Evolutionary conservation across 2,888 invertebrate species (phyloP).

Genomic region (Agriopis marginaria): DNA sequence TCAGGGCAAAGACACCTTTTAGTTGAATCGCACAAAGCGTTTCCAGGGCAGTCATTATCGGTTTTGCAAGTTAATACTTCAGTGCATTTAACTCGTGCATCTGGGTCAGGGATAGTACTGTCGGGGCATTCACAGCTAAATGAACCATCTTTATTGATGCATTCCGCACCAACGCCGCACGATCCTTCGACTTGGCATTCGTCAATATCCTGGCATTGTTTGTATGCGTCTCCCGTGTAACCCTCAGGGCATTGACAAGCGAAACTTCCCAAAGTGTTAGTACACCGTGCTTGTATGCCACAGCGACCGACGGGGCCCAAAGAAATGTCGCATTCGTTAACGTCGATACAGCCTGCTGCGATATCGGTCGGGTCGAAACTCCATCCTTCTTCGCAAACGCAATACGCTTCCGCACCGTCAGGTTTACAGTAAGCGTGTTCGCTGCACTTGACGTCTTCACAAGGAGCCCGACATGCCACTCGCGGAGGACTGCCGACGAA

Average conservation of each 20-base stretch:
- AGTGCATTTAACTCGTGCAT: conserved; percentile 92
- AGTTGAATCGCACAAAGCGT: conserved; percentile 93
- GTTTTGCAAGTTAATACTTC: conserved; percentile 92
- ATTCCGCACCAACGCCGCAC: conserved; percentile 94
- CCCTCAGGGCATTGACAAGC: conserved; percentile 94
- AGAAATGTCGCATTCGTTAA: conserved; percentile 94
- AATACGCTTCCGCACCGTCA: conserved; percentile 95
- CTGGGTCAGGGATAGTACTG: conserved; percentile 93
- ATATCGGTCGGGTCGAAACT: conserved; percentile 96
- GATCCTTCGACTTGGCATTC: conserved; percentile 91
- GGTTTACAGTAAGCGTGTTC: conserved; percentile 96
- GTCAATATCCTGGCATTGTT: conserved; percentile 93
- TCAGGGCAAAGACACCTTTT: conserved; percentile 95
- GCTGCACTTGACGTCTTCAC: conserved; percentile 96
- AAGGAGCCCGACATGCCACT: conserved; percentile 94
- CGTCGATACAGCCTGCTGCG: conserved; percentile 95
- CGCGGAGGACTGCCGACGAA: conserved; percentile 94
- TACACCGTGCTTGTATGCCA: conserved; percentile 93
- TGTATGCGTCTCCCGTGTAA: conserved; percentile 93
- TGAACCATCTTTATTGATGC: conserved; percentile 92
- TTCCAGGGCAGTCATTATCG: conserved; percentile 94
- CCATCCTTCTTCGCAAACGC: conserved; percentile 97
- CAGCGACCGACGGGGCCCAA: conserved; percentile 93
- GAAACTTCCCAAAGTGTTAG: conserved; percentile 93
- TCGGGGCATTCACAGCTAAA: conserved; percentile 93